These are phyloP conservation scores for Xerus inauris DNA, from an alignment of 2,113 vertebrate species.

Conservation along the genomic window DNA sequence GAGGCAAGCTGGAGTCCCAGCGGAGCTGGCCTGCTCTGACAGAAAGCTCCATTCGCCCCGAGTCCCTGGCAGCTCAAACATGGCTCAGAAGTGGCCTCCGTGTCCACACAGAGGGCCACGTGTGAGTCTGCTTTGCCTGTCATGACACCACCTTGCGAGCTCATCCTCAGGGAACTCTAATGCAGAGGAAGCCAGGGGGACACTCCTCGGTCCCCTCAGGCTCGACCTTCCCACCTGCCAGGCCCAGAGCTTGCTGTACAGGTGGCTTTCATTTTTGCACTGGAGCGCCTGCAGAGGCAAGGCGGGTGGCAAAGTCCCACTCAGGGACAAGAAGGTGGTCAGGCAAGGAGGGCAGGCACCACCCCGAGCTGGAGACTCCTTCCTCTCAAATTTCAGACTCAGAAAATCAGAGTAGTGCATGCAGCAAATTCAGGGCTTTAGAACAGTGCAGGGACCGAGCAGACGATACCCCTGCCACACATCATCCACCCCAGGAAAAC, in stretches of 20 bases:
- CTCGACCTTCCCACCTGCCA: neutral
- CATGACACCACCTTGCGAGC: no score
- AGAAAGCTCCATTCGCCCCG: neutral
- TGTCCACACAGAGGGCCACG: rapidly evolving
- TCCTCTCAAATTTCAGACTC: neutral
- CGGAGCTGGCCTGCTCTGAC: no score
- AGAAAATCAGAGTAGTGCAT: neutral
- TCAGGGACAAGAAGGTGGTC: neutral
- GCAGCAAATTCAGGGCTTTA: neutral
- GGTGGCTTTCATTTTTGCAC: neutral
- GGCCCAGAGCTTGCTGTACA: neutral
- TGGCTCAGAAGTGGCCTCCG: rapidly evolving
- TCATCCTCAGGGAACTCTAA: neutral
- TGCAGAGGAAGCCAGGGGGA: no score
- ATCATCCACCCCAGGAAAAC: no score
- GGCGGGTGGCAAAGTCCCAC: rapidly evolving
- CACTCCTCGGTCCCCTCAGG: neutral
- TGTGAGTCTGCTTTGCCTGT: neutral
- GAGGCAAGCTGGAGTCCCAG: no score
- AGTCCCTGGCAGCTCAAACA: neutral
- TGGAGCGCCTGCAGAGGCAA: neutral
- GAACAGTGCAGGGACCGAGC: neutral
- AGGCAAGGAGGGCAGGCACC: neutral
- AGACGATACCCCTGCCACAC: no score
- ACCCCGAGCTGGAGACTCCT: neutral